Base-by-base conservation (phyloP, 2,888 invertebrate genomes). In the Atherix ibis region DNA sequence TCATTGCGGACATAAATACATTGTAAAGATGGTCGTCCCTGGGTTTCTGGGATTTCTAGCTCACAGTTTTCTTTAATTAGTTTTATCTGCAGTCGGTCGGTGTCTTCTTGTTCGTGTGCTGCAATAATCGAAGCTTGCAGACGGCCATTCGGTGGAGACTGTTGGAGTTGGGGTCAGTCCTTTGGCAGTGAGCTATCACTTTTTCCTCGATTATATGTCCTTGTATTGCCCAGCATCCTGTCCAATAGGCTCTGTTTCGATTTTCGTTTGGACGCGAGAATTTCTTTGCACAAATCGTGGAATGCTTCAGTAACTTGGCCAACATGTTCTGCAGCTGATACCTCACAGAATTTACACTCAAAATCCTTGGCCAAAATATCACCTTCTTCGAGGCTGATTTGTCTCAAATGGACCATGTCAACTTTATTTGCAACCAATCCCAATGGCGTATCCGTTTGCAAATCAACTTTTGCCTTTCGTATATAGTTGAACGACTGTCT, bases 341-440 rank as follows among this genome's bases (percentile, higher is more conserved):
- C 80, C 61, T 89, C 88, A 25, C 76, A 75, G 59, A 88, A 89
- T 52, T 74, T 77, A 58, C 87, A 87, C 51, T 88, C 87, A 51
- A 82, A 80, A 55, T 87, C 84, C 55, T 85, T 81, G 8, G 87
- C 87, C 32, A 89, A 63, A 45, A 81, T 83, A 54, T 85, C 84
- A 19, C 87, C 89, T 62, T 89, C 88, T 49, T 88, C 88, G 4
- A 72, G 70, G 51, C 79, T 83, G 34, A 89, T 84, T 69, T 87
- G 84, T 47, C 88, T 67, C 44, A 89, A 63, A 58, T 89, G 88
- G 41, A 87, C 79, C 83, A 89, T 82, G 51, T 89, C 89, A 15
- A 78, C 80, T 62, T 89, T 89, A 52, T 89, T 89, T 26, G 79
- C 88, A 18, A 87, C 80, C n/a, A 89, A 66, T n/a, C 81, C 75